A percentile compares a stretch with the other conserved stretches of the same genome.
These are phyloP conservation scores for Eupsilia transversa DNA, from an alignment of 2,888 invertebrate species.

Conservation along the genomic window DNA sequence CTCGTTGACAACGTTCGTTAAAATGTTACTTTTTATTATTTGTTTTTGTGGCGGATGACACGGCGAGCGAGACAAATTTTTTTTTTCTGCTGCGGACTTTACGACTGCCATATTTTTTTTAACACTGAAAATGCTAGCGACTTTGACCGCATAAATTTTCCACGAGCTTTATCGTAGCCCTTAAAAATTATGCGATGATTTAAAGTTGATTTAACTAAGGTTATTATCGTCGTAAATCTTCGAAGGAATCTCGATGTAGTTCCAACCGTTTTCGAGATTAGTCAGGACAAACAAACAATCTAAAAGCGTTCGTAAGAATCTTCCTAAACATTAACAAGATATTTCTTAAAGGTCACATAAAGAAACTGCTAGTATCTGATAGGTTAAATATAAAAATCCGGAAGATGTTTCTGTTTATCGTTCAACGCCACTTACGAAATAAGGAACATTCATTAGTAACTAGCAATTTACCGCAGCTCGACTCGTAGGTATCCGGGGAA, in stretches of 20 bases:
- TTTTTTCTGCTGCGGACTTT: conserved; percentile 35
- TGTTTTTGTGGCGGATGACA: conserved; percentile 59
- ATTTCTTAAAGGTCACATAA: conserved; percentile 33
- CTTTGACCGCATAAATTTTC: conserved; percentile 56
- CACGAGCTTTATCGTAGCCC: conserved; percentile 17
- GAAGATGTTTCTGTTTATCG: conserved; percentile 5
- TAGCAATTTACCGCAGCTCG: neutral
- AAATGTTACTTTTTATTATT: conserved; percentile 65
- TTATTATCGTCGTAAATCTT: conserved; percentile 36
- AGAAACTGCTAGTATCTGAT: conserved; percentile 18
- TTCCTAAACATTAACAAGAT: conserved; percentile 22
- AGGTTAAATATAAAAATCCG: conserved; percentile 17
- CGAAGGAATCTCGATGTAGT: conserved; percentile 21
- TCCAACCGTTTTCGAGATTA: conserved; percentile 46
- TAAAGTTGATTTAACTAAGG: conserved; percentile 33
- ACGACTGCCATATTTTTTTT: conserved; percentile 32
- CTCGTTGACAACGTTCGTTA: conserved; percentile 62
- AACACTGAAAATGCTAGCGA: conserved; percentile 16
- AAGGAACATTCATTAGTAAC: neutral
- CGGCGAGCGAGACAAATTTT: conserved; percentile 26
- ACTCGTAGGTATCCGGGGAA: neutral
- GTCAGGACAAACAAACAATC: conserved; percentile 46
- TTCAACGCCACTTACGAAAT: conserved; percentile 26
- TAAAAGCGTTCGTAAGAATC: conserved; percentile 41
- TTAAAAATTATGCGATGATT: conserved; percentile 38